Evolutionary conservation across 2,113 vertebrate species (phyloP).

Genomic region (Paradisaea rubra): DNA sequence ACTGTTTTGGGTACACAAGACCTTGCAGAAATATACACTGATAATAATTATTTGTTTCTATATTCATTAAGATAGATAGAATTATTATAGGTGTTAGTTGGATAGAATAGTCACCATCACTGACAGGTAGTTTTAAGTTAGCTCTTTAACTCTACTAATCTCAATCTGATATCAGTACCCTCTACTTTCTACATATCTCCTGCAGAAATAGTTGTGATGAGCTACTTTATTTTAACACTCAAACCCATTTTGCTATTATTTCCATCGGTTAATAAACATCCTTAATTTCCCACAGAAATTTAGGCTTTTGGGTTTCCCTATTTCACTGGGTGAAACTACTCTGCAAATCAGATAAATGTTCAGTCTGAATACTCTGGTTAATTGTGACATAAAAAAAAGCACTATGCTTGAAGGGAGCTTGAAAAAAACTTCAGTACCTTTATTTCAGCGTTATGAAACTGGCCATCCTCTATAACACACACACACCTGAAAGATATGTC

Average conservation of each 20-base stretch:
- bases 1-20: not conserved
- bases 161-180: not conserved
- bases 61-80: not conserved
- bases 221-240: not conserved
- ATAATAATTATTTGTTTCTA: not conserved
- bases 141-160: not conserved
- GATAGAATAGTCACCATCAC: not conserved
- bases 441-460: not conserved
- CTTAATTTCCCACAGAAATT: not conserved
- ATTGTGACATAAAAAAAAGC: not conserved
- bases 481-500: not conserved
- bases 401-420: not conserved
- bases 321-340: not conserved
- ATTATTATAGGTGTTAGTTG: not conserved
- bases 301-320: accelerated
- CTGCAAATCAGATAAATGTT: not conserved
- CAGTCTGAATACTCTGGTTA: not conserved
- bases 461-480: not conserved
- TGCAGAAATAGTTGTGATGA: not conserved
- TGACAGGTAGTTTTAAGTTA: not conserved
- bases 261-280: not conserved
- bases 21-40: not conserved
- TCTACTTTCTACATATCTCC: not conserved
- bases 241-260: not conserved
- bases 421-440: not conserved